phyloP scores from a whole-genome alignment of 2,797 vertebrate genomes.

The Tragopan temminckii region DNA sequence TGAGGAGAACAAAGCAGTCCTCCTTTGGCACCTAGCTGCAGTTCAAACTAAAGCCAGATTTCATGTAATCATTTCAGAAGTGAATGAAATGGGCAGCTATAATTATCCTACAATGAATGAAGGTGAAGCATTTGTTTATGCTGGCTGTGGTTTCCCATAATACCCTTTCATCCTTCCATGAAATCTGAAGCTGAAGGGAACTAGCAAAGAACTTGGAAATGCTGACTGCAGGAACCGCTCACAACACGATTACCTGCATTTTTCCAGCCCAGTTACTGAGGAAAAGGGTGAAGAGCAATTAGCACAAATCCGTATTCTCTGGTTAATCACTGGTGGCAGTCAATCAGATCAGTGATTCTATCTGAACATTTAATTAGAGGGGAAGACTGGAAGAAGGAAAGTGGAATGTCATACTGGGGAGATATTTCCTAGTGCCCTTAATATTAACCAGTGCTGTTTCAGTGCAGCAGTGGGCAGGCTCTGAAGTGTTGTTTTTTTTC shows the following conservation, averaged over 20 bases:
- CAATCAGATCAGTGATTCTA: neutral
- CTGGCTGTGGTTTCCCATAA: neutral
- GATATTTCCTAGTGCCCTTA: neutral
- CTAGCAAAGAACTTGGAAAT: neutral
- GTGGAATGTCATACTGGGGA: neutral
- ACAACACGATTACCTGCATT: conserved; percentile 37
- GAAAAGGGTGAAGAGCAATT: conserved; percentile 26
- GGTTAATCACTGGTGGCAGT: conserved; percentile 23
- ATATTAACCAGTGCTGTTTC: neutral
- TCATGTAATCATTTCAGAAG: neutral
- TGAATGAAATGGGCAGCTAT: neutral
- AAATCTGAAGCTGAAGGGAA: conserved; percentile 3
- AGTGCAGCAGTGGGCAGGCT: neutral
- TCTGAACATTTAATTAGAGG: neutral
- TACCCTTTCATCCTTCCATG: neutral
- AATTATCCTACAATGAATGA: neutral
- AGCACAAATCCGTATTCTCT: conserved; percentile 21
- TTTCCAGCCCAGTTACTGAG: conserved; percentile 35
- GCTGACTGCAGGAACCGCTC: neutral
- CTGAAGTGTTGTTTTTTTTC: neutral
- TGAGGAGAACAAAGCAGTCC: neutral
- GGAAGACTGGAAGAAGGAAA: neutral
- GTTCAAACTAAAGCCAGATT: neutral
- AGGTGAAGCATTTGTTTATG: conserved; percentile 1
- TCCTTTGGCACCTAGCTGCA: neutral